A percentile compares a stretch with the other conserved stretches of the same genome.
These are phyloP conservation scores for Colaptes auratus DNA, from an alignment of 2,113 vertebrate species.

Conservation along the genomic window DNA sequence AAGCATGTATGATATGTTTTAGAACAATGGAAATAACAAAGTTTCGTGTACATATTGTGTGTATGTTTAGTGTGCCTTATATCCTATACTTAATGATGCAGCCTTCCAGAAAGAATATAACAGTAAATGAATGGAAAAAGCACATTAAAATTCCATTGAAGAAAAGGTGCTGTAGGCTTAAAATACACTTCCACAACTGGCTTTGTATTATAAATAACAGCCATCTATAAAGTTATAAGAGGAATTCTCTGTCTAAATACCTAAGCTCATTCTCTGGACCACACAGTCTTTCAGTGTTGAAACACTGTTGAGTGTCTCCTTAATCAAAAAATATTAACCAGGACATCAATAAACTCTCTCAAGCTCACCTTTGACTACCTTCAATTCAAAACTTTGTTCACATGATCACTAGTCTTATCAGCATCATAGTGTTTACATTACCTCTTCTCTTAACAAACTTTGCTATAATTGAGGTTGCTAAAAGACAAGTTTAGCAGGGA, in stretches of 20 bases:
- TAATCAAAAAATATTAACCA: background rate
- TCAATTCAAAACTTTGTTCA: background rate
- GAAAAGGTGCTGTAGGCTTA: background rate
- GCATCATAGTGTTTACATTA: background rate
- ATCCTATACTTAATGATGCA: background rate
- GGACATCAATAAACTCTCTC: background rate
- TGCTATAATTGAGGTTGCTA: background rate
- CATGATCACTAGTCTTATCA: background rate
- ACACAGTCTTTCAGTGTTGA: background rate
- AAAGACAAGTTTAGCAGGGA: background rate
- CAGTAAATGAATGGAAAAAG: background rate
- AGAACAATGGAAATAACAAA: background rate
- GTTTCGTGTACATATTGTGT: background rate
- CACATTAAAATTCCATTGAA: background rate
- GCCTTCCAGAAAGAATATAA: background rate
- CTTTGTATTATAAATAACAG: background rate
- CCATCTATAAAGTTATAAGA: background rate
- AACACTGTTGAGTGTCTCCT: background rate
- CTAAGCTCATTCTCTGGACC: background rate
- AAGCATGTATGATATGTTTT: background rate
- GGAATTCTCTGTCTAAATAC: background rate
- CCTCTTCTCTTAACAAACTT: background rate
- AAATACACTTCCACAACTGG: background rate
- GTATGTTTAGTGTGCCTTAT: background rate
- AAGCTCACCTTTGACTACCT: background rate